A percentile compares a stretch with the other conserved stretches of the same genome.
These are phyloP conservation scores for Monodelphis domestica DNA, from an alignment of 2,797 vertebrate genomes.

Conservation along the genomic window DNA sequence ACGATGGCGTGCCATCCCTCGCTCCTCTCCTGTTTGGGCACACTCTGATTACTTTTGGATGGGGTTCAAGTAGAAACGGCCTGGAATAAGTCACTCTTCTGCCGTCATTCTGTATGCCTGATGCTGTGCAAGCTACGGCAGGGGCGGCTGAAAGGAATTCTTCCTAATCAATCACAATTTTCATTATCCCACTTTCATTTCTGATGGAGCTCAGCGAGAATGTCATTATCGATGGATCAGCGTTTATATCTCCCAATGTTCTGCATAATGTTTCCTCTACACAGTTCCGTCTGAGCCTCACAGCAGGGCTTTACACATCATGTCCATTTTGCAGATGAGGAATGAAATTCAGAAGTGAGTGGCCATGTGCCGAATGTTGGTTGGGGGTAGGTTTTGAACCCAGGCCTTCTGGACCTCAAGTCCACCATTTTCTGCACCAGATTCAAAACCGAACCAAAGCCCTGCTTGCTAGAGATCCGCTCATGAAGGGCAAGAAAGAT, in stretches of 20 bases:
- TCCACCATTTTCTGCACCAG: not conserved
- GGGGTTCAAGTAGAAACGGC: not conserved
- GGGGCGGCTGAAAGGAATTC: not conserved
- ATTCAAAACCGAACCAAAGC: conserved; percentile 34
- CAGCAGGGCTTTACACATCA: not conserved
- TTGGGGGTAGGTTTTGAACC: not conserved
- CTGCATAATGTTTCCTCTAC: not conserved
- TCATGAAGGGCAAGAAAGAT: conserved; percentile 19
- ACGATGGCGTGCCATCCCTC: fast-evolving
- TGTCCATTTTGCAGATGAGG: not conserved
- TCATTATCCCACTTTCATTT: not conserved
- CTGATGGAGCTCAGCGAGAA: not conserved
- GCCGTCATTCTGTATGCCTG: not conserved
- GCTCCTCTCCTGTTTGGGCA: not conserved
- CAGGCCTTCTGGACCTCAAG: not conserved
- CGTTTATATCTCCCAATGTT: not conserved
- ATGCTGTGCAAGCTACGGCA: not conserved
- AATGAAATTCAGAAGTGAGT: not conserved
- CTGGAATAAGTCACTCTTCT: not conserved
- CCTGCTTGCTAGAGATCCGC: conserved; percentile 6
- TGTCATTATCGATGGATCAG: not conserved
- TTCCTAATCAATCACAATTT: not conserved
- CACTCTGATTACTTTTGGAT: not conserved
- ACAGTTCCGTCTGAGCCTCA: not conserved
- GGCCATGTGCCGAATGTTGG: not conserved